Conservation (phyloP, 2,888 invertebrate species). For the Lasioglossum lativentre region DNA sequence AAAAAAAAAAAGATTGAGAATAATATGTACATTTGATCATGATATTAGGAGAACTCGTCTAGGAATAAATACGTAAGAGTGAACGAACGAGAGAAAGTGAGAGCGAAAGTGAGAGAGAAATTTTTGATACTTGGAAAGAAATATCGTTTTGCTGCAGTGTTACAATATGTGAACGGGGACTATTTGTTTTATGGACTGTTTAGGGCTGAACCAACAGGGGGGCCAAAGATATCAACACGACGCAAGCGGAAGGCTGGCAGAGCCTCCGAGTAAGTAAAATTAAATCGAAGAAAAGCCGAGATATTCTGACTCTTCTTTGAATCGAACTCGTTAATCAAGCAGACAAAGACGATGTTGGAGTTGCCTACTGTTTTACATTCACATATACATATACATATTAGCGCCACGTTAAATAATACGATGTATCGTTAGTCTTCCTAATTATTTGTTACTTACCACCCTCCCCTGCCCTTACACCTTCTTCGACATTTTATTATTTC, state of each 20-base stretch:
- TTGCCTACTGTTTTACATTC: constrained; percentile 36
- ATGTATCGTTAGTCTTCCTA: constrained; percentile 53
- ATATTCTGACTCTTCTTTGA: constrained; percentile 72
- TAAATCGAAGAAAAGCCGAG: constrained; percentile 73
- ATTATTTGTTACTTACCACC: constrained; percentile 56
- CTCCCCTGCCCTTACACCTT: constrained; percentile 37
- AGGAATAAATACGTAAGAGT: constrained; percentile 12
- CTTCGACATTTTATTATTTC: constrained; percentile 30
- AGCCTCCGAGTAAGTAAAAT: constrained; percentile 84
- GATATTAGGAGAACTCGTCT: constrained; percentile 3
- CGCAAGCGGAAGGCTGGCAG: constrained; percentile 85
- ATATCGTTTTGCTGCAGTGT: constrained; percentile 54
- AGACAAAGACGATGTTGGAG: constrained; percentile 70
- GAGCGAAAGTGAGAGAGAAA: constrained; percentile 1
- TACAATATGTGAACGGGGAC: constrained; percentile 81
- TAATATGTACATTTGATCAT: background rate
- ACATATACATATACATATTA: constrained; percentile 26
- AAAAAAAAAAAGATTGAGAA: background rate
- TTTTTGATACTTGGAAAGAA: constrained; percentile 19
- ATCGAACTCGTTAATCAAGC: constrained; percentile 64
- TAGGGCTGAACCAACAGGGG: constrained; percentile 88
- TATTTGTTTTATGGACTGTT: constrained; percentile 85
- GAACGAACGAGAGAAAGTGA: background rate
- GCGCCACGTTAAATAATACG: constrained; percentile 55
- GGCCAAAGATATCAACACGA: constrained; percentile 87